A percentile compares a stretch with the other conserved stretches of the same genome.
Conservation (phyloP, 2,888 invertebrate species). For the Junonia oenone region DNA sequence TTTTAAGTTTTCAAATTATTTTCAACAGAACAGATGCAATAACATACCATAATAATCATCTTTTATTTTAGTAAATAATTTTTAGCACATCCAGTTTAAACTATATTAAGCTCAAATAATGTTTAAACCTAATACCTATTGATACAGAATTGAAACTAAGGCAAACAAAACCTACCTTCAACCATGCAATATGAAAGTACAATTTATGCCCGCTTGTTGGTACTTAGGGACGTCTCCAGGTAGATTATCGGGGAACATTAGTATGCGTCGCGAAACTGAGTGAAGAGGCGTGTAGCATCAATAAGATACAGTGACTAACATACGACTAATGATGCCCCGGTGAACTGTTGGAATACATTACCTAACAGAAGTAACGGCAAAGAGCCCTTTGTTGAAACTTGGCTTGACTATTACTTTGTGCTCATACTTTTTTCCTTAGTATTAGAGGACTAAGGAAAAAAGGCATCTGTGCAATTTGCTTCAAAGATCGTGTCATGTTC, state of each 20-base stretch:
- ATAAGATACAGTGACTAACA: constrained; percentile 50
- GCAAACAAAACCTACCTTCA: neutral
- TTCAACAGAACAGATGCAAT: too few species aligned
- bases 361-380: constrained; percentile 22
- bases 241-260: constrained; percentile 33
- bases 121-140: too few species aligned
- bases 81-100: too few species aligned
- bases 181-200: constrained; percentile 8
- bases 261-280: constrained; percentile 39
- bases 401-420: constrained; percentile 1
- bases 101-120: too few species aligned
- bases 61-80: too few species aligned
- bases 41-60: too few species aligned
- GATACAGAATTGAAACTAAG: constrained; percentile 23
- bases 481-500: neutral
- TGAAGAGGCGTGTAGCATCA: constrained; percentile 53
- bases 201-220: constrained; percentile 18
- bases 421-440: neutral
- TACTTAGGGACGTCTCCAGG: constrained; percentile 26
- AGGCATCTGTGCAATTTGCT: neutral
- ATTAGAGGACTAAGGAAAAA: neutral
- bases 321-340: constrained; percentile 43
- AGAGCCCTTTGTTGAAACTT: constrained; percentile 18
- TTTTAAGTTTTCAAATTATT: too few species aligned
- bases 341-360: constrained; percentile 41